Base-by-base conservation (phyloP, 2,797 vertebrate genomes). In the Gila robusta region DNA sequence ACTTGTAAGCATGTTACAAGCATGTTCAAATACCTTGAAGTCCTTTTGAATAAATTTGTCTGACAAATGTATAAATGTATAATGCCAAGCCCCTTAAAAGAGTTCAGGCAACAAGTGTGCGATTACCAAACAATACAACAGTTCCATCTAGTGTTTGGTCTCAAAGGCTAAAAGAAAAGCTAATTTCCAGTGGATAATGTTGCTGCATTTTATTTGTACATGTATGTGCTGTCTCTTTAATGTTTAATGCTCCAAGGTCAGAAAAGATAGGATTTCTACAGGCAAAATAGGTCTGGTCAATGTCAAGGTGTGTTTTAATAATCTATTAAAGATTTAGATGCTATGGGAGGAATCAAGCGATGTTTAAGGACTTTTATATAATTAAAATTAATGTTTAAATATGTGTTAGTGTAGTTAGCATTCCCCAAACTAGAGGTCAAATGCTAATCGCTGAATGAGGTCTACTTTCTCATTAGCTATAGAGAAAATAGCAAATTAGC, bases 91-190 rank as follows among this genome's bases (percentile, higher is more conserved):
- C 35, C 32, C 28, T n/a, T 14, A 62, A 32, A 21, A 52, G 35
- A 6, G 23, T 37, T 62, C 6, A 3, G 73, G 4, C 73, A 76
- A 81, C 35, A 76, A 71, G 39, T 87, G 32, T 28, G 26, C 0
- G 0, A 41, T 23, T 35, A 35, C 3, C 71, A 79, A 37, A 86
- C 62, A 81, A 87, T 52, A 17, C 88, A 78, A 79, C 69, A 86
- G 84, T 89, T 83, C 88, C 88, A 70, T 83, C 88, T 89, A 89
- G 88, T 89, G 88, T 83, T 76, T 82, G 66, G 10, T 69, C 23
- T 49, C 12, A 73, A 66, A 71, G 37, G 67, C 54, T 47, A 49
- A 41, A 54, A 44, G 23, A 56, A 59, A 0, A 54, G 28, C 19
- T 54, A 0, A 54, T 78, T 78, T 59, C 21, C 59, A 44, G 9